Percentiles rank a stretch among this genome's conserved stretches.
These are phyloP conservation scores for Rhea pennata DNA, from an alignment of 2,113 vertebrate genomes.

Conservation along the genomic window DNA sequence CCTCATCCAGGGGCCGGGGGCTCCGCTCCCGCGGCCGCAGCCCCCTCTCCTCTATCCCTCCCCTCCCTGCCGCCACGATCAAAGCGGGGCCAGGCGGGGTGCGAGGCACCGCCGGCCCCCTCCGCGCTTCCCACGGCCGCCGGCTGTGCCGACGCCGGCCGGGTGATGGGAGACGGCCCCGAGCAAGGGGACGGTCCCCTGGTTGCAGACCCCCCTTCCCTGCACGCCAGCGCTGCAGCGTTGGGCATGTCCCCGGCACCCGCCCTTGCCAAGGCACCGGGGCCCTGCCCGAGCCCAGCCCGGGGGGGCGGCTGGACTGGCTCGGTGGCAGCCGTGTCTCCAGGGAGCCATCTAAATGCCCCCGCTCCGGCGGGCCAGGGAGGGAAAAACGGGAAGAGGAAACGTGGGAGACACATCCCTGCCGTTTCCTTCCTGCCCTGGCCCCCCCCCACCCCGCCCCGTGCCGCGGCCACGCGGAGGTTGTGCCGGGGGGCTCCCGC, in stretches of 20 bases:
- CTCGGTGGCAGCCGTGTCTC: background rate
- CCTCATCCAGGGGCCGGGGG: background rate
- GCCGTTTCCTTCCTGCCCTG: background rate
- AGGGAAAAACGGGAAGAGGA: fast-evolving
- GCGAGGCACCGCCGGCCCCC: fast-evolving
- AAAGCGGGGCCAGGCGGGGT: fast-evolving
- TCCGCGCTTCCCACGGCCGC: background rate
- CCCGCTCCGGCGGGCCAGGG: fast-evolving
- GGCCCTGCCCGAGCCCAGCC: fast-evolving
- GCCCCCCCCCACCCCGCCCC: background rate
- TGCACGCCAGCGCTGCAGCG: fast-evolving
- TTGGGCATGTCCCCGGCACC: fast-evolving
- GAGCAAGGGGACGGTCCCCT: background rate
- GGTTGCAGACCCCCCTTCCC: background rate
- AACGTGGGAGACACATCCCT: fast-evolving
- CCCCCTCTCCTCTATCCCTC: background rate
- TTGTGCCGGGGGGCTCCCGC: background rate
- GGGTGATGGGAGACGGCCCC: background rate
- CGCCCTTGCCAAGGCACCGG: fast-evolving
- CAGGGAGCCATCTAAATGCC: background rate
- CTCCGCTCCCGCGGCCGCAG: background rate
- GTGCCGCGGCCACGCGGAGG: fast-evolving
- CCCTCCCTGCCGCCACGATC: background rate
- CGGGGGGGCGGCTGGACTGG: background rate
- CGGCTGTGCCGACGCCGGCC: background rate